Evolutionary conservation across 2,113 vertebrate species (phyloP), one percentile per base, ranked within the genome.

Genomic region (Rhinolophus sinicus): DNA sequence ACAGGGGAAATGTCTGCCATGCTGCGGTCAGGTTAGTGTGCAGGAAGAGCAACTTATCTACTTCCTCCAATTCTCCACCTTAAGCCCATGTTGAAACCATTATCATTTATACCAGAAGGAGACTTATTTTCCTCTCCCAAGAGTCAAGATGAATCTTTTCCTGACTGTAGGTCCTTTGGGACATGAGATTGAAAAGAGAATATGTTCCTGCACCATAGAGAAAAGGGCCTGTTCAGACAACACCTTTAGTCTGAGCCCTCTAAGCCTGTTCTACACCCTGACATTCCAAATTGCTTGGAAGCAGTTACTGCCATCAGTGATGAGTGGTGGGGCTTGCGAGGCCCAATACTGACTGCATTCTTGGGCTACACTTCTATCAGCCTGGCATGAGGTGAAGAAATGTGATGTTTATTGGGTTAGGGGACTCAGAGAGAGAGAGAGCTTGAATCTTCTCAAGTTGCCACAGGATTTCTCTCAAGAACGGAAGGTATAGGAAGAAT

Each of bases 401-500:
- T 58, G 47, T 38, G 52, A 47, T 88, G 54, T 50, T 84, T 35
- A 24, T 50, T 19, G n/a, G 19, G 26, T 50, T 35, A 2, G 5
- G 56, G 7, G 18, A 30, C 28, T 8, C 58, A 67, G 8, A 56
- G n/a, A 92, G n/a, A 92, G n/a, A 54, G 28, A 80, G 30, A 33
- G 30, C 84, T 93, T 76, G 52, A 3, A 77, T 90, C 67, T 24
- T 82, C 67, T 54, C 52, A 56, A 77, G 82, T 40, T 87, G 76
- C 72, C 70, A 62, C 56, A 82, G 50, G 33, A 80, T 90, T 89
- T 85, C 47, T 93, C 30, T 90, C 54, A 47, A 85, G 86, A 81
- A 38, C 90, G 50, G 33, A n/a, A 72, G n/a, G 38, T 94, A 24
- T 50, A 80, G 50, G 56, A 90, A 87, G 73, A 96, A 60, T 81